Percentiles rank a stretch among this genome's conserved stretches.
Evolutionary conservation across 2,888 invertebrate species (phyloP).

Genomic region (Latrodectus elegans): DNA sequence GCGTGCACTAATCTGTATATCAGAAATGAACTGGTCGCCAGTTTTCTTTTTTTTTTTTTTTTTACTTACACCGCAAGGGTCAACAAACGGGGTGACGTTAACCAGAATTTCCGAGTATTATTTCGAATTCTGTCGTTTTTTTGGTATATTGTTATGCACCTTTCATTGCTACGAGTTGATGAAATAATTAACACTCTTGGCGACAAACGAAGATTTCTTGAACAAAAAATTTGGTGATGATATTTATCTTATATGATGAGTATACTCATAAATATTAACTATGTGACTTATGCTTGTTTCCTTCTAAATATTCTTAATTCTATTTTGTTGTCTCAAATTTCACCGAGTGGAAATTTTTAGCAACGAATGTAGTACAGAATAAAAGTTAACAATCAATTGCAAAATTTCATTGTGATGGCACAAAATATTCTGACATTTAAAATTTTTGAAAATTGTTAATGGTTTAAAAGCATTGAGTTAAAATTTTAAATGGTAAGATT

Average conservation of each 20-base stretch:
- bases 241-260: too few species aligned
- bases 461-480: too few species aligned
- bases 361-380: background rate
- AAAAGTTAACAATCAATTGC: background rate
- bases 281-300: too few species aligned
- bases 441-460: too few species aligned
- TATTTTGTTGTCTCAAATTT: too few species aligned
- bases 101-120: background rate
- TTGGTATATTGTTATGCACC: background rate
- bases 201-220: too few species aligned
- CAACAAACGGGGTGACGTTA: constrained; percentile 5
- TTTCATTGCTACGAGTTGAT: background rate
- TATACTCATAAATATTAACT: too few species aligned
- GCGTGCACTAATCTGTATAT: background rate
- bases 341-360: background rate
- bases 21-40: constrained; percentile 5
- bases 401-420: too few species aligned
- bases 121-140: background rate
- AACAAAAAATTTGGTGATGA: too few species aligned
- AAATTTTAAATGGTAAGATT: too few species aligned
- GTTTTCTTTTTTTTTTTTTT: background rate
- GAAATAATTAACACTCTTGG: background rate
- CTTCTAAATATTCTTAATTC: too few species aligned
- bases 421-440: too few species aligned
- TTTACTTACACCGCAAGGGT: background rate